Base-by-base conservation (phyloP, 1,140 invertebrate species). In the Caenorhabditis tropicalis region DNA sequence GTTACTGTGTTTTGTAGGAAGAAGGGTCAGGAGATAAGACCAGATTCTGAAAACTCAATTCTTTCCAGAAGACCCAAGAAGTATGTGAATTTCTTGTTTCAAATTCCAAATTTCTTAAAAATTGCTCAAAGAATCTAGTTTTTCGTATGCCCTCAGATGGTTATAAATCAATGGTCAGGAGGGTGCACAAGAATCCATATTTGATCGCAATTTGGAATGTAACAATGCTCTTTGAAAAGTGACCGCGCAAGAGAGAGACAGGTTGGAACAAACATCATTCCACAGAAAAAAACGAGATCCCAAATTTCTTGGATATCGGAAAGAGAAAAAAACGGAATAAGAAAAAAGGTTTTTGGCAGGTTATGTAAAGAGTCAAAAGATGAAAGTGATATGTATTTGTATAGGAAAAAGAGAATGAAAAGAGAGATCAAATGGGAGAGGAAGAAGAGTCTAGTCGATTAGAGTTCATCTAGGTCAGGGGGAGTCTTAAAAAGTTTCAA, bases 321-420 rank as follows among this genome's bases (percentile, higher is more conserved):
- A 24, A 56, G 24, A 60, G 36, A 60, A 60, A 65, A 36, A 1
- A 0, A 24, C 27, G 6, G 9, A 29, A 19, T 15, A 33, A 36
- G 16, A 19, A 36, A 36, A 56, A 56, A 27, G 21, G 49, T 27
- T 33, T 10, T 36, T 65, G 10, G 15, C 31, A 36, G 58, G 58
- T 65, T 65, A n/a, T 36, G 58, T 65, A 29, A 65, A 65, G 31
- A 33, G 58, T 65, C 58, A 65, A 65, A 33, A 36, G 31, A 65
- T 65, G 29, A 65, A 58, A 36, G 7, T 65, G 58, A 65, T 65
- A 33, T 43, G 12, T 36, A 65, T 65, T 65, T 65, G 58, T 15
- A 65, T 65, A 33, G 19, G 21, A 19, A 19, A n/a, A 3, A 12
- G 39, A 43, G 39, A 12, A 43, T 43, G 39, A 12, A 12, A 12